Base-by-base conservation (phyloP, 2,797 vertebrate species). In the Sebastes elongatus region DNA sequence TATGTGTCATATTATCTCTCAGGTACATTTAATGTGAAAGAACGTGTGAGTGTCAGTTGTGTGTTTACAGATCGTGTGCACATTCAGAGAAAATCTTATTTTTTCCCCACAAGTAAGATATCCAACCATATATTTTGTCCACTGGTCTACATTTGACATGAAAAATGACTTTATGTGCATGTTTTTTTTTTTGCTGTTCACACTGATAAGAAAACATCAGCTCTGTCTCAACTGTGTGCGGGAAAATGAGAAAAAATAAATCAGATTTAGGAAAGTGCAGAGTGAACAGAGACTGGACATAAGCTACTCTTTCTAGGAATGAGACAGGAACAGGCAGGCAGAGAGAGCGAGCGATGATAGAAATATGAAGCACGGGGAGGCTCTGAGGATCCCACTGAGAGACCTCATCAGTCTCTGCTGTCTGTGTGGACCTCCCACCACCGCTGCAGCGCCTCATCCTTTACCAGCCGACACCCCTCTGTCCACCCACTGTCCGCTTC, bases 341-440 rank as follows among this genome's bases (percentile, higher is more conserved):
- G 52, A 70, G 52, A 2, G 16, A 55, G 61, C 28, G 42, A 42
- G 70, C 6, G 32, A 14, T 38, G 32, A 61, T 25, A 78, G 66
- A 52, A 68, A 70, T n/a, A 53, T 63, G 68, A 69, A 62, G 61
- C 73, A 55, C 33, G 5, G 55, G 67, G 75, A 76, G 76, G 74
- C 71, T 64, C 49, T 1, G n/a, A 14, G 62, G 65, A 27, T 79
- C 80, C 74, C 71, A 3, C 53, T 4, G 25, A 71, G 82, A 76
- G 85, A 69, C 84, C 72, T 71, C 78, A 90, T 92, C 83, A 18
- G 65, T 79, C 86, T 88, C 57, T 49, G 74, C 77, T 72, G 81
- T 67, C 49, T 16, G 64, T 0, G 27, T 6, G 78, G 76, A 82
- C 87, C 76, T 81, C 84, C 85, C 81, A 84, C 80, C 75, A 3